Evolutionary conservation across 2,797 vertebrate genomes (phyloP).

Genomic region (Podarcis siculus): DNA sequence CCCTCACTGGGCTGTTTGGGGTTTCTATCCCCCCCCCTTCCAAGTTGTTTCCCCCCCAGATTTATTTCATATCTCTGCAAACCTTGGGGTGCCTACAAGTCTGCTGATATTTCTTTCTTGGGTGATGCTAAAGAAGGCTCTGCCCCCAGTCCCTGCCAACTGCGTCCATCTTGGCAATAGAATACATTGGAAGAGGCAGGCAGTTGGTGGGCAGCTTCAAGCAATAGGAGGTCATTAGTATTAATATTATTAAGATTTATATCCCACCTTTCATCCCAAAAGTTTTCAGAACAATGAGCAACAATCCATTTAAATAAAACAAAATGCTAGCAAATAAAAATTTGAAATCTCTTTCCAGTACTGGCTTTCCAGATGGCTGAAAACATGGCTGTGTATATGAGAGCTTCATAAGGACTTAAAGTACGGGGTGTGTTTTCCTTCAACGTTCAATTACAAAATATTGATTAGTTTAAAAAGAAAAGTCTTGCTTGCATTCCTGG

Average conservation of each 20-base stretch:
- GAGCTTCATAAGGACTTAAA: neutral
- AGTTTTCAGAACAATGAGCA: too few species aligned
- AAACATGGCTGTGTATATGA: neutral
- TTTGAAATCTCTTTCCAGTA: neutral
- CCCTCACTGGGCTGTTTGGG: too few species aligned
- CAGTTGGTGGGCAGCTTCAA: too few species aligned
- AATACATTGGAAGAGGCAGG: neutral
- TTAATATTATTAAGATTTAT: too few species aligned
- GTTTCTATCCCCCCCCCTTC: too few species aligned
- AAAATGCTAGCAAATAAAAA: neutral
- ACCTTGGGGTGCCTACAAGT: neutral
- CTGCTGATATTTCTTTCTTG: neutral
- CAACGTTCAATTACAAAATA: neutral
- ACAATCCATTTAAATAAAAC: too few species aligned
- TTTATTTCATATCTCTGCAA: neutral
- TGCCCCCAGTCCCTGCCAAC: too few species aligned
- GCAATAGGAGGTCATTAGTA: too few species aligned
- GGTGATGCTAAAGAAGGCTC: neutral
- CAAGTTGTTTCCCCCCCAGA: too few species aligned
- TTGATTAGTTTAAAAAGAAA: neutral
- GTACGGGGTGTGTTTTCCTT: neutral
- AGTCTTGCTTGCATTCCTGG: neutral
- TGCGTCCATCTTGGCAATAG: accelerated
- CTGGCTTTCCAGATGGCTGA: neutral
- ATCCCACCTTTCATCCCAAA: too few species aligned